Evolutionary conservation across 2,888 invertebrate genomes (phyloP), one percentile per base, ranked within the genome.

Genomic region (Drosophila atroscutellata): DNA sequence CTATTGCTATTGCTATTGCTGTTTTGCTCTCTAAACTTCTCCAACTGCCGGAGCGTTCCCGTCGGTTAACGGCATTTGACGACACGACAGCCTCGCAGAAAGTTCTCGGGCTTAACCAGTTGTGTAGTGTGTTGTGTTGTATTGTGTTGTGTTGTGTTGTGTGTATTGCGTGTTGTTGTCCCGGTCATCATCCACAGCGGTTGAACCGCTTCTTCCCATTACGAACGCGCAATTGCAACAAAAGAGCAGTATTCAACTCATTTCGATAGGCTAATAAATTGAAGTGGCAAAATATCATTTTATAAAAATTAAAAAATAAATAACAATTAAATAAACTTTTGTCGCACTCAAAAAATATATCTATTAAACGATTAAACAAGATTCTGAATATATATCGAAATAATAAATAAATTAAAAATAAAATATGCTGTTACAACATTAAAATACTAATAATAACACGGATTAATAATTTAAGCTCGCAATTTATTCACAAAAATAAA

Each of bases 11-110:
- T 81, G 81, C 84, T 80, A 54, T 80, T 88, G 71, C 84, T 84
- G 73, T 87, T 84, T 69, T 86, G 76, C 86, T 84, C 84, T 82
- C 86, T 83, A 85, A 84, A 75, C 74, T 75, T 77, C 81, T 72
- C 72, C 82, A 78, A 83, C 74, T 70, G 47, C 80, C 72, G 64
- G 61, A 36, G 9, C 55, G 49, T 57, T 68, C n/a, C 81, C 86
- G 85, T 77, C 84, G 77, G 75, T 75, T 80, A 84, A 86, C 69
- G 82, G 78, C 89, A 91, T 91, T 91, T 86, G 80, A 75, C 65
- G 75, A 78, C 77, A 78, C 91, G 86, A 83, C 82, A 75, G 90
- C 84, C 80, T 72, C 59, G 77, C 81, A 86, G 88, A 79, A 84
- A 85, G 86, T 89, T 82, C 77, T 67, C 67, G 68, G 55, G 63